A percentile compares a stretch with the other conserved stretches of the same genome.
Conservation (phyloP, 2,797 vertebrate species). For the Sebastes dallii region DNA sequence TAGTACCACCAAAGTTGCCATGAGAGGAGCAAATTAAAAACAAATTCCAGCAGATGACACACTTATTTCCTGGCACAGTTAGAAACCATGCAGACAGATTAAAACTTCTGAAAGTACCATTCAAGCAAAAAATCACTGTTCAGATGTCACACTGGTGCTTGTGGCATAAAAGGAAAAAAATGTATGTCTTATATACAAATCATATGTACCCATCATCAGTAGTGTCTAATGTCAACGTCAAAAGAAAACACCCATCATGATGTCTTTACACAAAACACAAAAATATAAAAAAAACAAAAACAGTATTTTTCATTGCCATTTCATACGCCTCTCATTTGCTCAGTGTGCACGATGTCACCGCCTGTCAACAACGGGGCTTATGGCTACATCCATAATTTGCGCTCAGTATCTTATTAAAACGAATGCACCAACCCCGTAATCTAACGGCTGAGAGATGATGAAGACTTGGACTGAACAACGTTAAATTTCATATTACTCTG, state of each 20-base stretch:
- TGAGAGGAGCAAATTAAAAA: conserved; percentile 34
- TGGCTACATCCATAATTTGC: conserved; percentile 44
- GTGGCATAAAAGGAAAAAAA: conserved; percentile 35
- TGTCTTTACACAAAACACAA: conserved; percentile 59
- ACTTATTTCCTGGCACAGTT: conserved; percentile 40
- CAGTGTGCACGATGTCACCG: conserved; percentile 41
- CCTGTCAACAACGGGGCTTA: conserved; percentile 23
- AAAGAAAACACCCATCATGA: conserved; percentile 60
- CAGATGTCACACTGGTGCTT: conserved; percentile 54
- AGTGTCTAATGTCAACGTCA: conserved; percentile 72
- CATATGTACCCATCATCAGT: conserved; percentile 79
- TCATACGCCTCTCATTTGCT: conserved; percentile 60
- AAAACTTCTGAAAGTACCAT: conserved; percentile 66
- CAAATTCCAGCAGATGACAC: conserved; percentile 58
- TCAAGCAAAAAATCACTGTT: conserved; percentile 44
- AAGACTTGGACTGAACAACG: conserved; percentile 47
- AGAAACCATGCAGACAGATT: conserved; percentile 47
- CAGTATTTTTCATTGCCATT: conserved; percentile 51
- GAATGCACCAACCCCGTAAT: conserved; percentile 25
- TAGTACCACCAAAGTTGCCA: conserved; percentile 76
- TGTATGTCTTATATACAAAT: conserved; percentile 69
- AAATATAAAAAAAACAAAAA: conserved; percentile 11
- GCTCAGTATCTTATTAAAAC: conserved; percentile 26
- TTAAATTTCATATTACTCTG: conserved; percentile 36
- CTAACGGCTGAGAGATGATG: neutral